Base-by-base conservation (phyloP, 1,140 invertebrate species). In the Thaumetopoea pityocampa region DNA sequence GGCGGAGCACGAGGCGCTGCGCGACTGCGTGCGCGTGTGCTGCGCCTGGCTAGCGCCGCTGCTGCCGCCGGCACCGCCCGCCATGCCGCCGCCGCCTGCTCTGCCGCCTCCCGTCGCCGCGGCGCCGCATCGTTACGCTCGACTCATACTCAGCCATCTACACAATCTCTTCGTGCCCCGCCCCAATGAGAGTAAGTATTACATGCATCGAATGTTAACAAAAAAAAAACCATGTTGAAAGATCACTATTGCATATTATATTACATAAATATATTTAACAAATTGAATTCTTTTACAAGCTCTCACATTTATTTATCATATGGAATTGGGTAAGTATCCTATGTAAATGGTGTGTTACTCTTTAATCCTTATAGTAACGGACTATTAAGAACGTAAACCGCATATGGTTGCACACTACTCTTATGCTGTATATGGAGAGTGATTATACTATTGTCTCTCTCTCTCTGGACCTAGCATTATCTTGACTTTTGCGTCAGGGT, bases 151-250 rank as follows among this genome's bases (percentile, higher is more conserved):
- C 12, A 90, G 91, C 30, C 97, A 98, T 85, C 91, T 99, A 42
- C 94, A 98, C 67, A 98, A 99, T 85, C 87, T 99, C 24, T 99
- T 99, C 86, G 91, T 97, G 22, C 97, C 97, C n/a, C 86, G 97
- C 28, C 92, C 93, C 70, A 94, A 93, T 58, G 94, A 96, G 90
- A 94, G 94, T 96, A 89, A 88, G 86, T 85, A n/a, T 4, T 42
- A 18, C 33, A 23, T 37, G 26, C 6, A 3, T 29, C 9, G 11
- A 20, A 6, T n/a, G 1, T 3, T 6, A n/a, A n/a, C n/a, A n/a
- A n/a, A n/a, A n/a, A n/a, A n/a, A n/a, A n/a, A n/a, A n/a, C n/a
- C n/a, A n/a, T n/a, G n/a, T n/a, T n/a, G n/a, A n/a, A n/a, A n/a
- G n/a, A n/a, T n/a, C n/a, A n/a, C n/a, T n/a, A n/a, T n/a, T n/a